phyloP scores from a whole-genome alignment of 2,797 vertebrate genomes.

The Tragelaphus eurycerus region DNA sequence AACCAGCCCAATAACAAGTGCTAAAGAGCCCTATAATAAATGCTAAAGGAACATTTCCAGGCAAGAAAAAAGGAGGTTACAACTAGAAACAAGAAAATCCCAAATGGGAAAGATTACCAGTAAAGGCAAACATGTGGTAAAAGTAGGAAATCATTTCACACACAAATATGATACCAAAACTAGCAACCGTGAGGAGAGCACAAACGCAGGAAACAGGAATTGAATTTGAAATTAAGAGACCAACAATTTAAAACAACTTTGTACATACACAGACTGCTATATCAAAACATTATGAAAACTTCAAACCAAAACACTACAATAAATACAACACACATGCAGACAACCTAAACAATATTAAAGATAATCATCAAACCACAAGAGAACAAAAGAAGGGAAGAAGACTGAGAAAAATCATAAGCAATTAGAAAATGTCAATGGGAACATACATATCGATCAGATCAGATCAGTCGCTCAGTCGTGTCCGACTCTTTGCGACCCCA shows the following conservation, averaged over 20 bases:
- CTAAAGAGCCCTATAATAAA: neutral
- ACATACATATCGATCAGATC: neutral
- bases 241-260: neutral
- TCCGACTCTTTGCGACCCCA: too few relatives aligned
- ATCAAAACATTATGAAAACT: neutral
- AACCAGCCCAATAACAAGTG: neutral
- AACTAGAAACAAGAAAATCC: neutral
- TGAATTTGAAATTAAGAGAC: neutral
- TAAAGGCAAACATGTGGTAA: neutral
- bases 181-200: neutral
- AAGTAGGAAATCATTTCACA: neutral
- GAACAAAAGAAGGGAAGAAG: neutral
- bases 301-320: neutral
- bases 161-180: neutral
- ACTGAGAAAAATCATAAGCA: neutral
- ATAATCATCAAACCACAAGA: neutral
- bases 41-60: neutral
- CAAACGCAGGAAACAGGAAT: neutral
- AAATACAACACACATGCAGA: neutral
- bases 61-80: neutral
- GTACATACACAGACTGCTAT: neutral
- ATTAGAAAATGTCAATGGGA: neutral
- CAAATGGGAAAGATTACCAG: neutral
- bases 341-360: neutral
- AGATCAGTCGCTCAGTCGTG: too few relatives aligned